Base-by-base conservation (phyloP, 2,888 invertebrate genomes). In the Heliconius hortense region DNA sequence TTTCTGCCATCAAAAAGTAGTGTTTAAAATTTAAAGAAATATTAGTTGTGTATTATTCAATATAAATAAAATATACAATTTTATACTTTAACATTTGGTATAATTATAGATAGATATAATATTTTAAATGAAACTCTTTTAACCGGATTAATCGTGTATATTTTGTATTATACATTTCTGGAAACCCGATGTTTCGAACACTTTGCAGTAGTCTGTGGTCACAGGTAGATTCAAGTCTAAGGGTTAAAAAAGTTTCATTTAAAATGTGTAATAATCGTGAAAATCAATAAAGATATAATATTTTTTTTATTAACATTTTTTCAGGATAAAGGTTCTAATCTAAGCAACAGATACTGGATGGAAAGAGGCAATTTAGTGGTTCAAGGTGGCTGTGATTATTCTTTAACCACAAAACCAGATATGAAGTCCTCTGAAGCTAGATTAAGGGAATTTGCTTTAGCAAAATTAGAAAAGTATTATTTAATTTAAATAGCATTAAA, bases 351-450 rank as follows among this genome's bases (percentile, higher is more conserved):
- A 31, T 97, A 96, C 87, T 97, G 97, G 97, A 95, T 96, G 89
- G 96, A 97, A 82, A 94, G 96, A 80, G 97, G 97, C 8, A 96
- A 96, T 82, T 94, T 97, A 15, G 94, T 97, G 15, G 96, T 97
- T 1, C 96, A 96, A 89, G 96, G 96, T 67, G 95, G 95, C 63
- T 95, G 95, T 82, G 96, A 97, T 89, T 96, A 96, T 89, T 96
- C 97, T 0, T 80, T 93, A 43, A 92, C 91, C 43, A 87, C 89
- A 39, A 95, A 95, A 82, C 94, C 92, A 73, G 94, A 94, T 70
- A 94, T 95, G 0, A 86, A 94, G 78, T 94, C 95, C 10, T 95
- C 96, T 8, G 95, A 95, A 39, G 95, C 96, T 76, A 94, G 96
- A 76, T 90, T 96, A 24, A 95, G 96, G 82, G 94, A 96, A 80